Percentiles rank a stretch among this genome's conserved stretches.
These are phyloP conservation scores for Lepus europaeus DNA, from an alignment of 2,113 vertebrate species.

Conservation along the genomic window DNA sequence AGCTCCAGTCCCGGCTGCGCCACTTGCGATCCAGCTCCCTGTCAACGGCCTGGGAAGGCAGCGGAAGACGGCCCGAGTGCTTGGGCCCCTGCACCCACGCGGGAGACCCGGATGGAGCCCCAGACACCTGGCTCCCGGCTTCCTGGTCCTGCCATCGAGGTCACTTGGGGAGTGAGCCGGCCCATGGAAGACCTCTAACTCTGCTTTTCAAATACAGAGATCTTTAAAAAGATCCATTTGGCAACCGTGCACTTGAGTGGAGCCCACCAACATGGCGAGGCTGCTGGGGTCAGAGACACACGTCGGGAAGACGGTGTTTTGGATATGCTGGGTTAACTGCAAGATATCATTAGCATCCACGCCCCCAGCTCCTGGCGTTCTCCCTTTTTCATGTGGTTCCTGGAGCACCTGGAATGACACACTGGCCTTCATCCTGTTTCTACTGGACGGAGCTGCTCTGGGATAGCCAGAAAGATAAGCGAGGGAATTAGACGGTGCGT, in stretches of 20 bases:
- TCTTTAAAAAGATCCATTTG: not conserved
- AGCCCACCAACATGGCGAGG: not conserved
- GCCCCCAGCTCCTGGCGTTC: not conserved
- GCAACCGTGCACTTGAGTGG: not conserved
- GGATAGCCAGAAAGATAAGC: slow-evolving; percentile 64
- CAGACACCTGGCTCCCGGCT: no score
- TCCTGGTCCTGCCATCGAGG: no score
- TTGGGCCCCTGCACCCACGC: no score
- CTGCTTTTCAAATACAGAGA: no score
- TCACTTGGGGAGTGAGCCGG: no score
- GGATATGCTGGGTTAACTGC: not conserved
- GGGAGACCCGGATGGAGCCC: no score
- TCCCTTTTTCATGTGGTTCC: not conserved
- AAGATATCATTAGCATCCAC: not conserved
- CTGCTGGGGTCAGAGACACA: not conserved
- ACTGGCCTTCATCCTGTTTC: not conserved
- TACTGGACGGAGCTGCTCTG: not conserved
- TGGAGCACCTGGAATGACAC: slow-evolving; percentile 40
- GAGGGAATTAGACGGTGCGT: slow-evolving; percentile 57
- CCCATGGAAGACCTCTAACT: no score
- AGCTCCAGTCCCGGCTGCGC: no score
- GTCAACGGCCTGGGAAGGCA: no score
- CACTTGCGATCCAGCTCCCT: no score
- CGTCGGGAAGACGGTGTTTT: not conserved
- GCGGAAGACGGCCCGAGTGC: no score